Base-by-base conservation (phyloP, 1,140 invertebrate genomes). In the Aphis craccivora region DNA sequence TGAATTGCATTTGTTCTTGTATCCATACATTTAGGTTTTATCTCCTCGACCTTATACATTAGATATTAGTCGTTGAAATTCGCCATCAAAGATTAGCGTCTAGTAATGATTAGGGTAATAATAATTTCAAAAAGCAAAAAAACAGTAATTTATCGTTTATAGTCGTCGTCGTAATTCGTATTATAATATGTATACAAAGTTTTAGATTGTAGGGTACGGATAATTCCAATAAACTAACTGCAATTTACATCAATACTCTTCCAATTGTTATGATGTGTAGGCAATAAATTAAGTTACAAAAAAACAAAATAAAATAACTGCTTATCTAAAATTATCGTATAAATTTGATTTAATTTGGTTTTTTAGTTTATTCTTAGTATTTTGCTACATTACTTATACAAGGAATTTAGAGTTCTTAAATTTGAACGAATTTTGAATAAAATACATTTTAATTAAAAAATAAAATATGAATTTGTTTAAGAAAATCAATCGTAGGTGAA, bases 311-410 rank as follows among this genome's bases (percentile, higher is more conserved):
- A n/a, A 67, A 18, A 18, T 18, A 51, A 51, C 48, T 45, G 14
- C 48, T 30, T n/a, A 30, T 67, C 3, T n/a, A 3, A 67, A 67
- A 67, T n/a, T 67, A 67, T 67, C 2, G 11, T 1, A 67, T 18
- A 67, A n/a, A 67, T 14, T 14, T 0, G 4, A 11, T 45, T 67
- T n/a, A 37, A 37, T 67, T 4, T 67, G n/a, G 1, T n/a, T 67
- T 11, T 67, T n/a, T 18, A n/a, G 4, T 67, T n/a, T 67, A 0
- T n/a, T 67, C 18, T n/a, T 67, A 67, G 60, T 18, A 11, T 67
- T n/a, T 67, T 5, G 0, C 9, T 0, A 22, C 3, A 4, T 67
- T 14, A 0, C 4, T 67, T 14, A 6, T n/a, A n/a, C 8, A 14
- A 67, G 14, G 14, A n/a, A 18, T 5, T n/a, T 30, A 25, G 8